phyloP scores from a whole-genome alignment of 1,140 invertebrate genomes.

The Gonioctena quinquepunctata region DNA sequence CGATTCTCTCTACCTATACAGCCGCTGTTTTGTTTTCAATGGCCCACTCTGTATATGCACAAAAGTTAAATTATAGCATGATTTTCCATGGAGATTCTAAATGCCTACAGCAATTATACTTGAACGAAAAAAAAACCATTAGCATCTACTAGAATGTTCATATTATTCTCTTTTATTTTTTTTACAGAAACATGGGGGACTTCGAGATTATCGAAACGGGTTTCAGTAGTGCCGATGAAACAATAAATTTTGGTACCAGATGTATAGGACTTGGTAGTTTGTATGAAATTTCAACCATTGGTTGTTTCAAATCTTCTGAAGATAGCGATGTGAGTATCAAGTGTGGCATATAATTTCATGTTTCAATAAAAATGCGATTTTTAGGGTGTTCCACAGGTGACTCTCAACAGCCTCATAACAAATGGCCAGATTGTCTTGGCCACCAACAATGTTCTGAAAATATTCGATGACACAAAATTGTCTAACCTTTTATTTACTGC shows the following conservation, averaged over 20 bases:
- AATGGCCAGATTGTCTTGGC: conserved; percentile 23
- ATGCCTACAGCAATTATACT: too few relatives aligned
- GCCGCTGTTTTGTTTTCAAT: too few relatives aligned
- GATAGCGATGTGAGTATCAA: not conserved
- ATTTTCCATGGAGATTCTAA: too few relatives aligned
- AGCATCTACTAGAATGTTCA: too few relatives aligned
- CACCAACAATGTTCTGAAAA: conserved; percentile 20
- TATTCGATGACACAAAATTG: conserved; percentile 30
- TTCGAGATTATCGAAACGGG: conserved; percentile 41
- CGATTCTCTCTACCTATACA: too few relatives aligned
- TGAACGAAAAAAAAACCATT: too few relatives aligned
- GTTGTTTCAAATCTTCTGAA: conserved; percentile 30
- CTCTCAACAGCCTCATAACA: conserved; percentile 18
- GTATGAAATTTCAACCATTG: conserved; percentile 41
- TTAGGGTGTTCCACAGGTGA: conserved; percentile 6
- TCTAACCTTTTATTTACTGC: conserved; percentile 22
- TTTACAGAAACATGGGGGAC: conserved; percentile 25
- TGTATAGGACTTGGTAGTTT: conserved; percentile 32
- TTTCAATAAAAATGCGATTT: too few relatives aligned
- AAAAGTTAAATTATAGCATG: too few relatives aligned
- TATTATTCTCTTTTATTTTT: not conserved
- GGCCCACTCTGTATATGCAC: too few relatives aligned
- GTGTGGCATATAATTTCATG: too few relatives aligned
- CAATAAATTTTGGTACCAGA: conserved; percentile 43
- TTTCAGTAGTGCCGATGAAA: conserved; percentile 41